These are phyloP conservation scores for Panulirus ornatus DNA, from an alignment of 1,140 invertebrate species.

Conservation along the genomic window DNA sequence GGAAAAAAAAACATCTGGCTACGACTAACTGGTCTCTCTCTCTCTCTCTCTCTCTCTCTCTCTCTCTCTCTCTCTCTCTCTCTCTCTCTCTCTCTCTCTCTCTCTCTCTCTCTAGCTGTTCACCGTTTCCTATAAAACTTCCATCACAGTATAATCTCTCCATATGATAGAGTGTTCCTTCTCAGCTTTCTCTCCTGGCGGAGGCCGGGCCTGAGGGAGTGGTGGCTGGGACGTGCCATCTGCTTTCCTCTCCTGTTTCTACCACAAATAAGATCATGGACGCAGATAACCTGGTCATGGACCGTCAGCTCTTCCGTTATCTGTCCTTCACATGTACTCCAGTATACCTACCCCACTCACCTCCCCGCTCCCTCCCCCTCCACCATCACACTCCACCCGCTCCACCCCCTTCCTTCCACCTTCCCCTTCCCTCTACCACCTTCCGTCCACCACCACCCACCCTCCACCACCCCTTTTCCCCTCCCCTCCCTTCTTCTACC, in stretches of 20 bases:
- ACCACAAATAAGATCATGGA: too few relatives aligned
- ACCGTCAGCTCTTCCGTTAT: not conserved
- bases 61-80: not conserved
- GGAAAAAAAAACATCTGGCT: too few relatives aligned
- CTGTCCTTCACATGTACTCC: not conserved
- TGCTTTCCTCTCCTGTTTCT: too few relatives aligned
- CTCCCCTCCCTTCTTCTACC: not conserved
- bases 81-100: not conserved
- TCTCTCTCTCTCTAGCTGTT: constrained; percentile 13
- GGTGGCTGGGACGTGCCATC: too few relatives aligned
- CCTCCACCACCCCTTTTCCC: not conserved
- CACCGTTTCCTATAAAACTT: not conserved
- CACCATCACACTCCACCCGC: not conserved
- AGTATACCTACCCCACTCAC: not conserved
- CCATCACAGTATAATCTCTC: too few relatives aligned
- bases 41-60: not conserved
- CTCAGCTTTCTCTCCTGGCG: not conserved
- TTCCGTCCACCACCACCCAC: not conserved
- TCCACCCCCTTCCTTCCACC: not conserved
- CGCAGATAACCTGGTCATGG: too few relatives aligned
- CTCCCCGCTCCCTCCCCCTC: not conserved
- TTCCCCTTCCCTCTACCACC: not conserved
- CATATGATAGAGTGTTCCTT: not conserved
- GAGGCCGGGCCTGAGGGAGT: not conserved
- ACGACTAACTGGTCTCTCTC: too few relatives aligned